phyloP scores from a whole-genome alignment of 2,113 vertebrate genomes.

The Dicaeum eximium region DNA sequence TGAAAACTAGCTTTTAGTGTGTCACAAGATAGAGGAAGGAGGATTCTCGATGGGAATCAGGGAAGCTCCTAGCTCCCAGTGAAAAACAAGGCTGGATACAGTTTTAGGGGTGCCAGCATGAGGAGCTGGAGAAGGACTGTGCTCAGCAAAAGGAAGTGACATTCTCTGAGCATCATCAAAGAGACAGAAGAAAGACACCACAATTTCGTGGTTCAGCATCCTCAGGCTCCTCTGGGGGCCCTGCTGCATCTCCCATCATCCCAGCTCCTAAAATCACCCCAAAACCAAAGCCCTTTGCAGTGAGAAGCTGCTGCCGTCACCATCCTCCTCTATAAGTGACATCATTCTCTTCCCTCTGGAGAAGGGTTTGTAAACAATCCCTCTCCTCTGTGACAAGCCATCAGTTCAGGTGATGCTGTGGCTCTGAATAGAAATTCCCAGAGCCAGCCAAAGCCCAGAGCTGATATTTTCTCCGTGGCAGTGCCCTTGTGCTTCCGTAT shows the following conservation, averaged over 20 bases:
- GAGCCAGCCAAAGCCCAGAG: not conserved
- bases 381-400: not conserved
- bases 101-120: not conserved
- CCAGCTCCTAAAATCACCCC: not conserved
- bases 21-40: not conserved
- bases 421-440: not conserved
- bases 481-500: constrained; percentile 21
- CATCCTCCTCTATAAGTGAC: not conserved
- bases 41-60: not conserved
- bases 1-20: not conserved
- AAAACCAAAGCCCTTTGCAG: not conserved
- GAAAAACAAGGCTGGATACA: not conserved
- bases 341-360: not conserved
- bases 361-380: not conserved
- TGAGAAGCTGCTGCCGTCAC: not conserved
- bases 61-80: not conserved
- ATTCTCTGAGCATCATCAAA: not conserved
- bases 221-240: not conserved
- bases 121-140: not conserved
- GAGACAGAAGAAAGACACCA: not conserved
- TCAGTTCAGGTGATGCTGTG: not conserved
- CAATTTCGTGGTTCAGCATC: not conserved
- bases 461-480: not conserved
- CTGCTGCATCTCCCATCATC: not conserved
- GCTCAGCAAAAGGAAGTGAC: not conserved